phyloP scores from a whole-genome alignment of 2,888 invertebrate species.

The Drosophila emarginata region DNA sequence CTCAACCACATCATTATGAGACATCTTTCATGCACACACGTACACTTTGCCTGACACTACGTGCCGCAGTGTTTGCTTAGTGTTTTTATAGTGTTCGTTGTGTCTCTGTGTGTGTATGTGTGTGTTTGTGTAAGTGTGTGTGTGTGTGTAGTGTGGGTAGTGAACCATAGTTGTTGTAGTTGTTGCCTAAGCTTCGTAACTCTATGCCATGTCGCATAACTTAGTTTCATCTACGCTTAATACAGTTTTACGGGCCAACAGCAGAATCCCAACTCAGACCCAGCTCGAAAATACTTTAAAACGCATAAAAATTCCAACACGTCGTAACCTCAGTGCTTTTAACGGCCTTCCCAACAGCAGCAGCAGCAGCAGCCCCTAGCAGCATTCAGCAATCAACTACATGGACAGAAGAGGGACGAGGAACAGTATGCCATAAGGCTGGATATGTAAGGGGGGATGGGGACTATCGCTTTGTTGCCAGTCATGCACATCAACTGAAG shows the following conservation, averaged over 20 bases:
- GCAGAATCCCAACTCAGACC: neutral
- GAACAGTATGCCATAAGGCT: too few species aligned
- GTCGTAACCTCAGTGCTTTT: constrained; percentile 71
- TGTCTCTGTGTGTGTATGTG: constrained; percentile 9
- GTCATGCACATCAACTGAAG: constrained; percentile 70
- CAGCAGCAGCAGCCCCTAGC: constrained; percentile 4
- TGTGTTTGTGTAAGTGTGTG: neutral
- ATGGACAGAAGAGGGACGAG: constrained; percentile 13
- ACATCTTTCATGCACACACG: constrained; percentile 17
- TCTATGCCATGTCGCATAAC: constrained; percentile 68
- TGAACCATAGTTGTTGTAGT: constrained; percentile 35
- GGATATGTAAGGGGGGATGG: constrained; percentile 7
- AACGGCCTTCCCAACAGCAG: constrained; percentile 42
- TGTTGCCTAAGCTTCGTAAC: constrained; percentile 57
- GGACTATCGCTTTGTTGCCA: constrained; percentile 65
- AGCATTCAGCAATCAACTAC: constrained; percentile 64
- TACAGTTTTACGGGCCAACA: constrained; percentile 66
- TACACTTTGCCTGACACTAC: constrained; percentile 8
- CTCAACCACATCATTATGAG: constrained; percentile 35
- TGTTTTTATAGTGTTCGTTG: constrained; percentile 9
- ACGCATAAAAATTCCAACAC: constrained; percentile 75
- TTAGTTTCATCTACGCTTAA: constrained; percentile 74
- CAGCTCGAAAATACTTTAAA: constrained; percentile 71
- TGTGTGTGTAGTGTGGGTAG: constrained; percentile 3
- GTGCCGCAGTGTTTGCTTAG: constrained; percentile 12